These are phyloP conservation scores for Pterocles gutturalis DNA, from an alignment of 2,113 vertebrate species.

Conservation along the genomic window DNA sequence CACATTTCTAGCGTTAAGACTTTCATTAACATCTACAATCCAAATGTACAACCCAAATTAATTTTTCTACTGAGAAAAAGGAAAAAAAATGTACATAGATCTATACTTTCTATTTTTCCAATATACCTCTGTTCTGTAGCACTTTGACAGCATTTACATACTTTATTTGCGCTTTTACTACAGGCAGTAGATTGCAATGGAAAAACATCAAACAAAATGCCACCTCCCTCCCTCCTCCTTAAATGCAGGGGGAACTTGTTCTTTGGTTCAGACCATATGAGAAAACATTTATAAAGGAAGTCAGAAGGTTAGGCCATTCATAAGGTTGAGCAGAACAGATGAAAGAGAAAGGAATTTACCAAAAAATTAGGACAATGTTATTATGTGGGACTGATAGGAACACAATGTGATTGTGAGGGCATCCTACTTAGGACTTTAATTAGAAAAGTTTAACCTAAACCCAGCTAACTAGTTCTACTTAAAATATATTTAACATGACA, in stretches of 20 bases:
- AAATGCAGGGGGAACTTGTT: not conserved
- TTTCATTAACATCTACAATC: not conserved
- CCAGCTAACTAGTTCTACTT: not conserved
- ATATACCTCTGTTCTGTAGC: not conserved
- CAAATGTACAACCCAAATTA: not conserved
- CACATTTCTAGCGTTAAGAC: not conserved
- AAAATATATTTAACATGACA: not conserved
- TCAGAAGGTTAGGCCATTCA: not conserved
- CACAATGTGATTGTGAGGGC: not conserved
- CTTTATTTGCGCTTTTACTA: not conserved
- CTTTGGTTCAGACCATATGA: not conserved
- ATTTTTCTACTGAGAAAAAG: not conserved
- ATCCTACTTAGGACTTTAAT: not conserved
- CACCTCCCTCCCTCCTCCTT: not conserved
- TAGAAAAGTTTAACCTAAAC: not conserved
- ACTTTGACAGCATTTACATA: not conserved
- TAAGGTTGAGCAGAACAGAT: not conserved
- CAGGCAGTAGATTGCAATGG: not conserved
- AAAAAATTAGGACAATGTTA: not conserved
- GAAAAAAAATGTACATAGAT: not conserved
- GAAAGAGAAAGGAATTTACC: not conserved
- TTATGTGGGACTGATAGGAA: not conserved
- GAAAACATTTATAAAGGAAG: not conserved
- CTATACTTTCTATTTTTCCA: not conserved
- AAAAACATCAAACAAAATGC: not conserved